phyloP scores from a whole-genome alignment of 2,797 vertebrate genomes.

The Phalanger gymnotis region DNA sequence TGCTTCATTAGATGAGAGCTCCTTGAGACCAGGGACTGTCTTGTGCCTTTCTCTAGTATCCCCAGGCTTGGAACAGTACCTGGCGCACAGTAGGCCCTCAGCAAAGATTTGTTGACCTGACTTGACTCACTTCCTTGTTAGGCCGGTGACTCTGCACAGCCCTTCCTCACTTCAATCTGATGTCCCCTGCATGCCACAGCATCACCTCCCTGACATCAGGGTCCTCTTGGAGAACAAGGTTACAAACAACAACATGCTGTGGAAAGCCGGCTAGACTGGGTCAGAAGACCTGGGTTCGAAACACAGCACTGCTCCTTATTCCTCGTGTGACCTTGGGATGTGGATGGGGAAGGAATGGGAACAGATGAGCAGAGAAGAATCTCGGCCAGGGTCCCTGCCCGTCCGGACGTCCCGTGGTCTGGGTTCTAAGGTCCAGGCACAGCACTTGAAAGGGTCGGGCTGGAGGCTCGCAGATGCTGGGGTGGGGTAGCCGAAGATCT shows the following conservation, averaged over 20 bases:
- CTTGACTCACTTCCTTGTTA: neutral
- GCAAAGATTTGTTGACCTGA: neutral
- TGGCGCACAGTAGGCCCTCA: neutral
- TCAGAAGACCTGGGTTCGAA: neutral
- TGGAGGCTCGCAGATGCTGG: neutral
- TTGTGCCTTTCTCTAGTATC: neutral
- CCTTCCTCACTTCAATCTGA: no score
- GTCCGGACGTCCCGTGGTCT: neutral
- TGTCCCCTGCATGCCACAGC: no score
- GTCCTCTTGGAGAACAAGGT: no score
- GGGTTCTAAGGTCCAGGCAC: neutral
- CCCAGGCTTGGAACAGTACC: neutral
- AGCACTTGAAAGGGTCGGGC: neutral
- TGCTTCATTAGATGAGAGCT: neutral
- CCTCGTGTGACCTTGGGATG: neutral
- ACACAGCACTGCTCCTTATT: neutral
- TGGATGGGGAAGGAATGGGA: neutral
- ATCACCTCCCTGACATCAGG: no score
- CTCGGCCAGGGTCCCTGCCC: neutral
- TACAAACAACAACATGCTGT: no score
- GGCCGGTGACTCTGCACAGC: no score
- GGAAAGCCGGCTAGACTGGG: neutral
- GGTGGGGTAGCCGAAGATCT: fast-evolving
- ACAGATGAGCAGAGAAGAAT: neutral
- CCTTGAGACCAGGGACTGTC: neutral